Evolutionary conservation across 2,888 invertebrate genomes (phyloP).

Genomic region (Catocala nupta): DNA sequence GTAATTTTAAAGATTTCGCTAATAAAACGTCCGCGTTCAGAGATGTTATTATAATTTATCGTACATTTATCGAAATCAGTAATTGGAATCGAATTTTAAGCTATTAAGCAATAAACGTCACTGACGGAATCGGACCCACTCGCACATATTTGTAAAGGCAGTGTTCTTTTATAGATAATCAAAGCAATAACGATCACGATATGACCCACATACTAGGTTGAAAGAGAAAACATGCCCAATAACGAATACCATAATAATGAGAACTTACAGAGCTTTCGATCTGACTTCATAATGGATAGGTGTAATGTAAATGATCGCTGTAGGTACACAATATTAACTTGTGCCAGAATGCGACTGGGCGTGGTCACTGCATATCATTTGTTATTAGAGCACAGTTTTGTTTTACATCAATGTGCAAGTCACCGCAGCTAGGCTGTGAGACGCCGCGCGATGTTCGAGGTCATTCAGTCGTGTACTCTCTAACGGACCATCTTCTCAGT

Average conservation of each 20-base stretch:
- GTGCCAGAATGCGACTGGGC: constrained; percentile 72
- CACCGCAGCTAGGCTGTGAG: constrained; percentile 59
- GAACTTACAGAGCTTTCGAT: constrained; percentile 71
- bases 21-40: constrained; percentile 18
- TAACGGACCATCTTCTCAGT: constrained; percentile 77
- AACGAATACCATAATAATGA: constrained; percentile 68
- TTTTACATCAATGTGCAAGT: constrained; percentile 72
- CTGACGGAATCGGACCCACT: constrained; percentile 53
- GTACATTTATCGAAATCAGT: constrained; percentile 13
- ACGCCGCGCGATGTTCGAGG: constrained; percentile 59
- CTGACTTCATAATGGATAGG: constrained; percentile 70
- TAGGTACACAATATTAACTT: constrained; percentile 67
- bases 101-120: constrained; percentile 46
- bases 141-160: constrained; percentile 48
- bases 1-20: constrained; percentile 22
- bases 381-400: constrained; percentile 67
- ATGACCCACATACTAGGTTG: constrained; percentile 70
- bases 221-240: constrained; percentile 72
- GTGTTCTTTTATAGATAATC: constrained; percentile 66
- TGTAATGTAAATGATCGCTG: constrained; percentile 71
- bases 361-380: constrained; percentile 68
- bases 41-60: constrained; percentile 3
- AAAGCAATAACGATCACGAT: constrained; percentile 69
- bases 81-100: constrained; percentile 31
- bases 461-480: constrained; percentile 67